phyloP scores from a whole-genome alignment of 2,797 vertebrate species.

The Micromesistius poutassou region DNA sequence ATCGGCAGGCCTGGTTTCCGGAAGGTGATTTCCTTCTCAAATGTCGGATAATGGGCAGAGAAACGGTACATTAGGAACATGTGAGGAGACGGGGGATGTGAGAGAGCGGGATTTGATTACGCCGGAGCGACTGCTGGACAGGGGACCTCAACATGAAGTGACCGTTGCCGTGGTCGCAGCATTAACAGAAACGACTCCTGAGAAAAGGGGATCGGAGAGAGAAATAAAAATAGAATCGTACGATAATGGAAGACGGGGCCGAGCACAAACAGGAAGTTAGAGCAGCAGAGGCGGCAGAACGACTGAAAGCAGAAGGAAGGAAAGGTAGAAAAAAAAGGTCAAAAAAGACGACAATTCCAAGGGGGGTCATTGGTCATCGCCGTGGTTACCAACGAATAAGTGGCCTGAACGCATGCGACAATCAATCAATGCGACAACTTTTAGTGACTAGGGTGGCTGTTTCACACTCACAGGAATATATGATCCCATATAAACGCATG shows the following conservation, averaged over 20 bases:
- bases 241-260: background rate
- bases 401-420: constrained; percentile 20
- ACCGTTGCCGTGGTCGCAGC: too few species aligned
- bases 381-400: constrained; percentile 20
- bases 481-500: too few species aligned
- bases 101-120: constrained; percentile 29
- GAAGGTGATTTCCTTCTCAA: constrained; percentile 59
- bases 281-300: background rate
- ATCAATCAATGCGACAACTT: constrained; percentile 8
- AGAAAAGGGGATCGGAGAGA: background rate
- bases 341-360: background rate
- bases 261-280: background rate
- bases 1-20: constrained; percentile 5
- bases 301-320: background rate
- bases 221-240: background rate
- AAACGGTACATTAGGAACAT: constrained; percentile 29
- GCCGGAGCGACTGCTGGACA: constrained; percentile 29
- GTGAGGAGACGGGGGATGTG: background rate
- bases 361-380: background rate
- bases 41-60: constrained; percentile 48
- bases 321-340: too few species aligned
- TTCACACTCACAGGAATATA: background rate
- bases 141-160: background rate
- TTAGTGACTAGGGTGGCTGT: background rate
- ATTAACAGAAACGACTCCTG: background rate